These are phyloP conservation scores for Indri indri DNA, from an alignment of 2,113 vertebrate genomes.

Conservation along the genomic window DNA sequence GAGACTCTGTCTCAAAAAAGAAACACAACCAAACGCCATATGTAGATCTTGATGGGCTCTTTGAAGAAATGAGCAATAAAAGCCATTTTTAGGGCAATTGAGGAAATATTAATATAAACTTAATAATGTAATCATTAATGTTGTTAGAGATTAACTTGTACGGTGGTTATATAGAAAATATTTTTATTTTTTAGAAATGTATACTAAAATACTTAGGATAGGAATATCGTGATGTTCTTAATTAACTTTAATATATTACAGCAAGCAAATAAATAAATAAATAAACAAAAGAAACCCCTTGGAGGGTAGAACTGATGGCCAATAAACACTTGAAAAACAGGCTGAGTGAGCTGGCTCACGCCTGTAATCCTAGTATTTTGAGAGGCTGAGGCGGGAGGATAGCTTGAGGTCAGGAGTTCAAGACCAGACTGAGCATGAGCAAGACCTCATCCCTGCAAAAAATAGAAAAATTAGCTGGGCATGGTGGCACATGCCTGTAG, in stretches of 20 bases:
- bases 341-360: too few species aligned
- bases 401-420: too few species aligned
- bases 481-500: too few species aligned
- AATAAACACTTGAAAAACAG: background rate
- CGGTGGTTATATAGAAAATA: background rate
- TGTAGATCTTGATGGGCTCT: background rate
- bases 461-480: too few species aligned
- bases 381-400: too few species aligned
- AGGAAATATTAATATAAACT: background rate
- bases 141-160: background rate
- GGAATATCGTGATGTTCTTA: background rate
- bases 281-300: background rate
- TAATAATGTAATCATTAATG: background rate
- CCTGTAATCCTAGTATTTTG: too few species aligned
- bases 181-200: background rate
- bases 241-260: background rate
- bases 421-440: too few species aligned
- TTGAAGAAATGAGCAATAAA: background rate
- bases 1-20: too few species aligned
- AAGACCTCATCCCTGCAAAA: too few species aligned
- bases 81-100: background rate
- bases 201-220: background rate
- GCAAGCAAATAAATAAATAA: background rate
- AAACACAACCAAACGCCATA: background rate
- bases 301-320: background rate